These are phyloP conservation scores for Spilarctia lutea DNA, from an alignment of 2,888 invertebrate species.

Conservation along the genomic window DNA sequence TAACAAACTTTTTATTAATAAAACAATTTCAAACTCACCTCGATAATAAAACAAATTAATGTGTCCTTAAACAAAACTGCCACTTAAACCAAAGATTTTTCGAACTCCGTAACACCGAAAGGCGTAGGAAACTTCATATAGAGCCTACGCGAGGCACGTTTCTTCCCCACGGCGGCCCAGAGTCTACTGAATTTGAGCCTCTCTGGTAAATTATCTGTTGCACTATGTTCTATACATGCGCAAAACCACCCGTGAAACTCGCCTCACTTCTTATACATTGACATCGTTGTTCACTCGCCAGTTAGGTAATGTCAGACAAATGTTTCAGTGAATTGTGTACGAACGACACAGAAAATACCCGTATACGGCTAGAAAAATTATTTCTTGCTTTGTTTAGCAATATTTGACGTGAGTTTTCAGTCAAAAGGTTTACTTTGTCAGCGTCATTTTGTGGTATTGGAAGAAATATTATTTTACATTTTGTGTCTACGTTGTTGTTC, in stretches of 20 bases:
- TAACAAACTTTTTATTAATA: not conserved
- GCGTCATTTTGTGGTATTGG: slow-evolving; percentile 47
- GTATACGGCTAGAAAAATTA: slow-evolving; percentile 56
- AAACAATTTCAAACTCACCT: slow-evolving; percentile 53
- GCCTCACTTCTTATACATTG: slow-evolving; percentile 47
- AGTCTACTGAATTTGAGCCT: slow-evolving; percentile 67
- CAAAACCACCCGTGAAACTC: slow-evolving; percentile 52
- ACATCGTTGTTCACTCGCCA: slow-evolving; percentile 24
- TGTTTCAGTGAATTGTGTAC: slow-evolving; percentile 41
- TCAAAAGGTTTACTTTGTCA: slow-evolving; percentile 62
- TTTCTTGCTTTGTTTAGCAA: slow-evolving; percentile 65
- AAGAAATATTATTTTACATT: slow-evolving; percentile 40
- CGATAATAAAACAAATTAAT: slow-evolving; percentile 45
- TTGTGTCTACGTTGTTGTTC: slow-evolving; percentile 17
- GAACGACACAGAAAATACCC: slow-evolving; percentile 18
- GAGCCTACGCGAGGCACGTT: slow-evolving; percentile 53
- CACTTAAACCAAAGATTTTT: slow-evolving; percentile 59
- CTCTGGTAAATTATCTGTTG: slow-evolving; percentile 67
- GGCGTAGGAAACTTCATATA: slow-evolving; percentile 62
- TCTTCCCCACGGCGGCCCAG: slow-evolving; percentile 54
- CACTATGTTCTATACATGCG: slow-evolving; percentile 71
- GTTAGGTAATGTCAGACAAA: slow-evolving; percentile 17
- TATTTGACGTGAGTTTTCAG: slow-evolving; percentile 60
- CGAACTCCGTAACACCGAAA: slow-evolving; percentile 60
- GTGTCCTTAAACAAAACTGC: slow-evolving; percentile 60